phyloP scores from a whole-genome alignment of 2,797 vertebrate species.

The Ptychobarbus kaznakovi region DNA sequence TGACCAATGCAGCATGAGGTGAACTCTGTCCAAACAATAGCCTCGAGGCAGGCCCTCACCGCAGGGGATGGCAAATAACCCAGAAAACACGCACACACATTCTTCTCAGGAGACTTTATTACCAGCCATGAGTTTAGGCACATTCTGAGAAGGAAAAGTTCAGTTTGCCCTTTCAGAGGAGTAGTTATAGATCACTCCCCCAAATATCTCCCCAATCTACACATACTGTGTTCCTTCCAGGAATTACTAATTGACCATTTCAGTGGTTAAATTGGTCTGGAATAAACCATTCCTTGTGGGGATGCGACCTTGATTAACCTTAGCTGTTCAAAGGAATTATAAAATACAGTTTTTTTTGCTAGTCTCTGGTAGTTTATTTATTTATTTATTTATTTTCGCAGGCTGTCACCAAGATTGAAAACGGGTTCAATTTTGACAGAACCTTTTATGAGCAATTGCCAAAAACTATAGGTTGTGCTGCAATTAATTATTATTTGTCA shows the following conservation, averaged over 20 bases:
- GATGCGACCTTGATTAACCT: constrained; percentile 16
- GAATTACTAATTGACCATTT: constrained; percentile 43
- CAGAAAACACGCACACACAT: constrained; percentile 9
- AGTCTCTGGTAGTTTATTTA: neutral
- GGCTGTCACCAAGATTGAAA: neutral
- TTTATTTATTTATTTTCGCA: constrained; percentile 10
- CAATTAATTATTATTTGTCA: constrained; percentile 37
- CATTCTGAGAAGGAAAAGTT: constrained; percentile 32
- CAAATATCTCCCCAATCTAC: neutral
- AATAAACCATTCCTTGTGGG: constrained; percentile 33
- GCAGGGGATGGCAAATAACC: constrained; percentile 42
- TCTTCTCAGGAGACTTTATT: constrained; percentile 49
- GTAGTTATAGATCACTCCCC: constrained; percentile 41
- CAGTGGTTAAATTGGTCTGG: constrained; percentile 7
- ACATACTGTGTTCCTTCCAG: neutral
- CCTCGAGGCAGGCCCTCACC: constrained; percentile 58
- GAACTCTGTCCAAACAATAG: constrained; percentile 78
- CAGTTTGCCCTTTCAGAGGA: constrained; percentile 45
- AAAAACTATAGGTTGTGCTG: neutral
- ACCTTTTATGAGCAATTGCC: constrained; percentile 5
- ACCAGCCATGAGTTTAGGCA: constrained; percentile 52
- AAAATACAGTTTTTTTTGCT: neutral
- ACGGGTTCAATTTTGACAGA: neutral
- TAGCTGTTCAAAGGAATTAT: neutral
- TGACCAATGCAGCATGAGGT: constrained; percentile 75